Conservation (phyloP, 2,888 invertebrate genomes). For the Chloromyia formosa region DNA sequence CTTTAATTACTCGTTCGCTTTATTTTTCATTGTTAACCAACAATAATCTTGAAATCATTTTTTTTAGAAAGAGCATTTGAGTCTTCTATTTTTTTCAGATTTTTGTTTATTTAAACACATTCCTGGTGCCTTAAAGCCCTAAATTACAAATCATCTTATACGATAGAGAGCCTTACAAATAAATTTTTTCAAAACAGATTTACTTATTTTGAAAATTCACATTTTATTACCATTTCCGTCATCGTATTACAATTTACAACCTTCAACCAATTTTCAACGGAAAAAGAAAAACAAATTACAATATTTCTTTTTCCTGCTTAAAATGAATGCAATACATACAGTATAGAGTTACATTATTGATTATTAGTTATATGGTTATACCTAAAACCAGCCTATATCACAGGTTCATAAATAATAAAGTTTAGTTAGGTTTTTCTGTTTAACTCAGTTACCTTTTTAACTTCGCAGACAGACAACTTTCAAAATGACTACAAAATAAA, state of each 20-base stretch:
- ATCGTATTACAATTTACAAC: neutral
- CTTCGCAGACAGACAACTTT: too few species aligned
- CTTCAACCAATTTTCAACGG: neutral
- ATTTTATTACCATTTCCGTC: neutral
- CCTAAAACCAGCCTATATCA: slow-evolving; percentile 43
- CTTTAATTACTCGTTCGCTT: neutral
- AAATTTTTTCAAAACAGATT: neutral
- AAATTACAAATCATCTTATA: slow-evolving; percentile 15
- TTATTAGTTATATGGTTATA: neutral
- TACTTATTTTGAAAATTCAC: slow-evolving; percentile 15
- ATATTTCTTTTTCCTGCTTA: neutral
- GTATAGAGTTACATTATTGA: slow-evolving; percentile 21
- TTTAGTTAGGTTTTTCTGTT: slow-evolving; percentile 26
- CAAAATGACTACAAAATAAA: too few species aligned
- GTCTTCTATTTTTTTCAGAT: neutral
- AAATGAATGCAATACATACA: neutral
- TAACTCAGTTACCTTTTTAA: neutral
- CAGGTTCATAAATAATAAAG: slow-evolving; percentile 39
- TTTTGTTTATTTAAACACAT: slow-evolving; percentile 1
- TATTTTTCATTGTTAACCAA: slow-evolving; percentile 11
- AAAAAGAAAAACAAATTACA: neutral
- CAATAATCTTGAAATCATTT: neutral
- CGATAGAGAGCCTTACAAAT: slow-evolving; percentile 15
- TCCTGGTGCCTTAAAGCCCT: slow-evolving; percentile 10
- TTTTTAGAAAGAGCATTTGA: slow-evolving; percentile 11